A percentile compares a stretch with the other conserved stretches of the same genome.
phyloP scores from a whole-genome alignment of 2,888 invertebrate genomes.

The Blomia tropicalis region DNA sequence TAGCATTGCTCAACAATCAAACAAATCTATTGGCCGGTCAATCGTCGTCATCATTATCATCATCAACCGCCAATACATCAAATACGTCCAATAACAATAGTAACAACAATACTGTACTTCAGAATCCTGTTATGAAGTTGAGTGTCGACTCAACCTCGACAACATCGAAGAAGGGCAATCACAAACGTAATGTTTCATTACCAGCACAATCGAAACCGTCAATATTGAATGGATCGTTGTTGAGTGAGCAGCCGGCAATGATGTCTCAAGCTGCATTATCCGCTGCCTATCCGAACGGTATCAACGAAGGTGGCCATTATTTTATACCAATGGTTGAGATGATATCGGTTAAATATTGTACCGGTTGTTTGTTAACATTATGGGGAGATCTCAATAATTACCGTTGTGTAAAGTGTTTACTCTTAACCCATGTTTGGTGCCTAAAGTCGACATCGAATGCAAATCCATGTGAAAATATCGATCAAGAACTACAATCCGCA shows the following conservation, averaged over 20 bases:
- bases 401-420: conserved; percentile 16
- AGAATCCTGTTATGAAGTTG: conserved; percentile 20
- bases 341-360: conserved; percentile 10
- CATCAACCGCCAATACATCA: neutral
- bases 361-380: conserved; percentile 11
- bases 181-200: conserved; percentile 17
- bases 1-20: neutral
- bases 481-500: too few species aligned
- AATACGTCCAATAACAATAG: neutral
- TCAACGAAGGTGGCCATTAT: conserved; percentile 7
- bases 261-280: neutral
- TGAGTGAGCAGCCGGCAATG: neutral
- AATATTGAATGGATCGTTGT: neutral
- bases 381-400: conserved; percentile 20
- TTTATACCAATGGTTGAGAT: conserved; percentile 3
- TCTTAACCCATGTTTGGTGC: conserved; percentile 21
- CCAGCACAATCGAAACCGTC: conserved; percentile 1
- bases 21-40: too few species aligned
- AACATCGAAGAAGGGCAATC: conserved; percentile 17
- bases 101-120: neutral
- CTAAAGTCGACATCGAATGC: conserved; percentile 1
- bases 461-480: conserved; percentile 12
- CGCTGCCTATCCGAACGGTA: neutral
- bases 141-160: neutral
- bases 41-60: neutral